Evolutionary conservation across 2,888 invertebrate genomes (phyloP).

Genomic region (Epinotia bilunana): DNA sequence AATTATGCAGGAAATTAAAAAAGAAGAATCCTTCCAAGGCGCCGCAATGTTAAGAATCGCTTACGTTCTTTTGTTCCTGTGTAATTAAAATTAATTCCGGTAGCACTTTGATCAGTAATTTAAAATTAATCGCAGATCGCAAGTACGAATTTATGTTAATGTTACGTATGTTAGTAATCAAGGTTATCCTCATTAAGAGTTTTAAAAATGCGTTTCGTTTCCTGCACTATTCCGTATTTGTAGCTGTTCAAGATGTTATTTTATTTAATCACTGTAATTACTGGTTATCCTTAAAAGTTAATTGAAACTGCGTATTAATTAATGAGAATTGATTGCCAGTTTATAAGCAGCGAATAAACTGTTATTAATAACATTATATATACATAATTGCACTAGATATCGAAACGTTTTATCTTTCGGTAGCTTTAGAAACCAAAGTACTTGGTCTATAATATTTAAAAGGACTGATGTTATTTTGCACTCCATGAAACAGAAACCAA

Average conservation of each 20-base stretch:
- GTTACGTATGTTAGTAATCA: slow-evolving; percentile 13
- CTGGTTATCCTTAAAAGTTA: slow-evolving; percentile 34
- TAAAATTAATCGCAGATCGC: slow-evolving; percentile 19
- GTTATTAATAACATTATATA: background rate
- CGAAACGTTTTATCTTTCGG: background rate
- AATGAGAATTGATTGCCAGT: slow-evolving; percentile 28
- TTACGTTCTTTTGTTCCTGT: slow-evolving; percentile 11
- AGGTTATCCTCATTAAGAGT: slow-evolving; percentile 23
- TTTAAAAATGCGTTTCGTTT: slow-evolving; percentile 37
- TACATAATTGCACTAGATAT: slow-evolving; percentile 7
- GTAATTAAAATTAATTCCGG: slow-evolving; percentile 11
- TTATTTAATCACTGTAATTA: slow-evolving; percentile 32
- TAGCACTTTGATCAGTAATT: slow-evolving; percentile 11
- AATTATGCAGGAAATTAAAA: background rate
- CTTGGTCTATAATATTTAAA: background rate
- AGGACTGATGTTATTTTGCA: background rate
- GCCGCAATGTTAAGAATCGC: slow-evolving; percentile 4
- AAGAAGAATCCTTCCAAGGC: background rate
- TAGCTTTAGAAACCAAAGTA: background rate
- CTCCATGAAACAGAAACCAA: background rate
- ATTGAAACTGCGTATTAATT: slow-evolving; percentile 34
- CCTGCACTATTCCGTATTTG: slow-evolving; percentile 41
- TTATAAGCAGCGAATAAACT: background rate
- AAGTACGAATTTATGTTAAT: slow-evolving; percentile 8
- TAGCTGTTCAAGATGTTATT: slow-evolving; percentile 30